Conservation (phyloP, 1,140 invertebrate genomes). For the Anoplolepis gracilipes region DNA sequence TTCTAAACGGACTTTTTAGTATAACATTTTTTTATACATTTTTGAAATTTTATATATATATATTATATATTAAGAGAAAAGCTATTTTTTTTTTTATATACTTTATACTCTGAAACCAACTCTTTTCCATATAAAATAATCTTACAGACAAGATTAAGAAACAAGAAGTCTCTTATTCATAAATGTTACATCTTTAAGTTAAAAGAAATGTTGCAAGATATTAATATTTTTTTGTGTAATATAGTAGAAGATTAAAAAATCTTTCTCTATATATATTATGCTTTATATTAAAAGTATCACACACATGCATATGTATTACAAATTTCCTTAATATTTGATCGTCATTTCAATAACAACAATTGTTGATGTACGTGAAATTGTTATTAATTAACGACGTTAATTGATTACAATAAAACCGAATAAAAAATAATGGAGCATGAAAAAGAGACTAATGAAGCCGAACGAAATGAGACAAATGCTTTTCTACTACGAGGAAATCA, state of each 20-base stretch:
- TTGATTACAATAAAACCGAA: conserved; percentile 44
- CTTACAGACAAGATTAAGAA: too few species aligned
- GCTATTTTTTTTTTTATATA: background rate
- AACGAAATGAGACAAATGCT: conserved; percentile 46
- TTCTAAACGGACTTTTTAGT: background rate
- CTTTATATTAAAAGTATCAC: background rate
- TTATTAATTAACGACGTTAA: conserved; percentile 17
- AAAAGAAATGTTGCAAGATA: too few species aligned
- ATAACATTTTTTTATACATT: background rate
- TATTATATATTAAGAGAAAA: background rate
- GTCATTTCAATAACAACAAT: background rate
- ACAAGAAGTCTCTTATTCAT: too few species aligned
- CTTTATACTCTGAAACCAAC: background rate
- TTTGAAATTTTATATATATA: background rate
- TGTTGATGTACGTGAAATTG: background rate
- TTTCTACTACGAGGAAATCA: conserved; percentile 47
- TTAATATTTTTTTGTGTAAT: too few species aligned
- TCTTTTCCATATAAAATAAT: background rate
- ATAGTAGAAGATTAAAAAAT: too few species aligned
- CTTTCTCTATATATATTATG: too few species aligned
- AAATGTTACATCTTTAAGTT: too few species aligned
- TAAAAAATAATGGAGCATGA: conserved; percentile 51
- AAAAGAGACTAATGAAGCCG: conserved; percentile 33
- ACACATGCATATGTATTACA: too few species aligned
- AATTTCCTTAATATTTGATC: background rate